These are phyloP conservation scores for Acanthurus lineatus DNA, from an alignment of 2,797 vertebrate species.

Conservation along the genomic window DNA sequence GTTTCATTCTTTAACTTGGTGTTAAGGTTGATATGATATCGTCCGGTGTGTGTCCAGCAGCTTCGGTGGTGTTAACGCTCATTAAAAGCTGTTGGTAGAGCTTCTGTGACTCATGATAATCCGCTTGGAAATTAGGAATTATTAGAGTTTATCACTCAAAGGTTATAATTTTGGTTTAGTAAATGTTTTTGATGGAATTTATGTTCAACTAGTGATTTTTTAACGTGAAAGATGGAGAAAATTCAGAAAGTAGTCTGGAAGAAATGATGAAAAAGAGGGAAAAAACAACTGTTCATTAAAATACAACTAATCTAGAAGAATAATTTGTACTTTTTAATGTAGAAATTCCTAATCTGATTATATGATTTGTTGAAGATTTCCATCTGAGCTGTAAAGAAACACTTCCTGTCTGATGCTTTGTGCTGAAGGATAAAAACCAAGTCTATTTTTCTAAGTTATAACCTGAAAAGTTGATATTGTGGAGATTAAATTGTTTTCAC, in stretches of 20 bases:
- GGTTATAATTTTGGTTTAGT: neutral
- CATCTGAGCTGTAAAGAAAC: neutral
- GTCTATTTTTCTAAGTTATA: slow-evolving; percentile 19
- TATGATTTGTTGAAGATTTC: neutral
- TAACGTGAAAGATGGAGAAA: too few relatives aligned
- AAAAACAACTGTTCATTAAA: too few relatives aligned
- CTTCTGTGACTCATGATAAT: slow-evolving; percentile 30
- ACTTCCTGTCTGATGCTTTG: too few relatives aligned
- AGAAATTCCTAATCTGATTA: neutral
- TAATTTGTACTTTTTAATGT: neutral
- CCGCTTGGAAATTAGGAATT: slow-evolving; percentile 16
- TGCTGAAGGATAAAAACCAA: too few relatives aligned
- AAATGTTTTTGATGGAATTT: neutral
- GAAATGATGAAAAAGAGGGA: too few relatives aligned
- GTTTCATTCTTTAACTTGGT: slow-evolving; percentile 53
- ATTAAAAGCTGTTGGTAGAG: slow-evolving; percentile 43
- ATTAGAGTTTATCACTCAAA: neutral
- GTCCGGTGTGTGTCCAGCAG: slow-evolving; percentile 19
- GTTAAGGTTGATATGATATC: slow-evolving; percentile 54
- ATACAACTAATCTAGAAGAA: neutral
- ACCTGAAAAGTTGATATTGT: slow-evolving; percentile 25
- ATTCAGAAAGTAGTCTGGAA: too few relatives aligned
- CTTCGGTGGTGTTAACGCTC: slow-evolving; percentile 34
- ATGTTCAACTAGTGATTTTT: too few relatives aligned
- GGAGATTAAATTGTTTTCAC: slow-evolving; percentile 28